Evolutionary conservation across 1,140 invertebrate genomes (phyloP), one percentile per base, ranked within the genome.

Genomic region (Brachionus rubens): DNA sequence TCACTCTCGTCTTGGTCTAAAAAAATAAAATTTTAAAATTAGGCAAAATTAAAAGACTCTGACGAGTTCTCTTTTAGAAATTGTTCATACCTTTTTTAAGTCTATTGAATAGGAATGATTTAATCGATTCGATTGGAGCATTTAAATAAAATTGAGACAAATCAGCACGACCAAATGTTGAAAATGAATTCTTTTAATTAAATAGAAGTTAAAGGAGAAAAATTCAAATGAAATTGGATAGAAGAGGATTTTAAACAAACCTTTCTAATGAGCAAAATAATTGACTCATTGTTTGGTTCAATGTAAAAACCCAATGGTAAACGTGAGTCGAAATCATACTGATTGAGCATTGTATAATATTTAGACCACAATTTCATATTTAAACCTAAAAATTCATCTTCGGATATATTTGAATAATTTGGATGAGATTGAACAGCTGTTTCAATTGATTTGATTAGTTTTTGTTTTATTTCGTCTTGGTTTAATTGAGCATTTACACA

Each of bases 301-400:
- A 72, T 41, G 14, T 21, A 54, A 28, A 24, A 72, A 10, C 68
- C 50, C 7, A 72, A 36, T 16, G 68, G 46, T 28, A 36, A 24
- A 48, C 50, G 46, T 26, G 47, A 72, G 41, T 72, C 68, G 30
- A 50, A 72, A 50, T 72, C 68, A 41, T 72, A 72, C 68, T 50
- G 68, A 24, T 72, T 72, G 0, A 72, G n/a, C 46, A 72, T 72
- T 7, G 68, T 50, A 46, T 72, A 72, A 40, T 50, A 72, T 54
- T 72, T 72, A 14, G 68, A 48, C 68, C 68, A 72, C 30, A 50
- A 54, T 54, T 72, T 48, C 30, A 54, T 33, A 21, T 54, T 72
- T 16, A 72, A 19, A 24, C 16, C 9, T 26, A 72, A 50, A 41
- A 72, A 72, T 50, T 72, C 68, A 16, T 72, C 68, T 72, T 72